Conservation (phyloP, 2,888 invertebrate genomes). For the Campoplex capitator region DNA sequence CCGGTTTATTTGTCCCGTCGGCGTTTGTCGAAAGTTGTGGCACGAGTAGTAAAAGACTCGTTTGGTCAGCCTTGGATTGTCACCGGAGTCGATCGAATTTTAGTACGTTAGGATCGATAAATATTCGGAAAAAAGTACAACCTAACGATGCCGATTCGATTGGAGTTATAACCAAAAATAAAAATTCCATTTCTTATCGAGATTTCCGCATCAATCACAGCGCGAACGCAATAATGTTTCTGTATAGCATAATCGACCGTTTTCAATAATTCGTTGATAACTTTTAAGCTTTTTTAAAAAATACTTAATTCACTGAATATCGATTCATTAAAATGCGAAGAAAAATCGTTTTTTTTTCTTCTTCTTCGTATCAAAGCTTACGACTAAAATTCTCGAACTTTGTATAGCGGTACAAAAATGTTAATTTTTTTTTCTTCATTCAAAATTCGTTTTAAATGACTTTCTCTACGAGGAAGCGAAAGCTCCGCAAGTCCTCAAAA, state of each 20-base stretch:
- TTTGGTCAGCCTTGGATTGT: conserved; percentile 72
- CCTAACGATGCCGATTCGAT: not conserved
- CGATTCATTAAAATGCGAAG: not conserved
- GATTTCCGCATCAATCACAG: not conserved
- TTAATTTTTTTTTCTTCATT: not conserved
- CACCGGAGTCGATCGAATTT: not conserved
- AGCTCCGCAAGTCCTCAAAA: conserved; percentile 11
- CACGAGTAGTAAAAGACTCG: conserved; percentile 73
- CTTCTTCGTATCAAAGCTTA: too few species aligned
- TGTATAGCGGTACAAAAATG: not conserved
- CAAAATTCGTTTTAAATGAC: not conserved
- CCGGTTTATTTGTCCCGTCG: not conserved
- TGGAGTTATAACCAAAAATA: not conserved
- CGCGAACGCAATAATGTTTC: not conserved
- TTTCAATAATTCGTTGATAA: not conserved
- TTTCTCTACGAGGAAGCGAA: conserved; percentile 15
- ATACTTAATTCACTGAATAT: not conserved
- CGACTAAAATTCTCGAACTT: not conserved
- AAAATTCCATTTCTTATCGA: not conserved
- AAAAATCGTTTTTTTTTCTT: not conserved
- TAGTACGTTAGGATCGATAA: not conserved
- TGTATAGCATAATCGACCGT: not conserved
- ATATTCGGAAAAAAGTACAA: not conserved
- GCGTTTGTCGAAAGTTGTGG: not conserved
- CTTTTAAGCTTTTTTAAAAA: not conserved